A percentile compares a stretch with the other conserved stretches of the same genome.
These are phyloP conservation scores for Drosophila lutescens DNA, from an alignment of 2,888 invertebrate species.

Conservation along the genomic window DNA sequence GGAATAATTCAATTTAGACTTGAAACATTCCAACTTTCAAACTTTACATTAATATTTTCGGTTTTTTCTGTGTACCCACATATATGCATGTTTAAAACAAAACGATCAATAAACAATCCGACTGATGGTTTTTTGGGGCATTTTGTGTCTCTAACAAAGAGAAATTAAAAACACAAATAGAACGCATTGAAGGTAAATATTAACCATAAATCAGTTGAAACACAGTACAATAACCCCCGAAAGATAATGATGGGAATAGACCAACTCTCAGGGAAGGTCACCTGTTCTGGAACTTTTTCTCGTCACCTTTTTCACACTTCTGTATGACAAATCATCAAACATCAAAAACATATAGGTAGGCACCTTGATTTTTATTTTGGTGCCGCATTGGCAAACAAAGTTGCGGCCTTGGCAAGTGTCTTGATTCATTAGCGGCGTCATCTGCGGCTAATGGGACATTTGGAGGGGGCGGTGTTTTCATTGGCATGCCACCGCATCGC, in stretches of 20 bases:
- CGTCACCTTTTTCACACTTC: conserved; percentile 4
- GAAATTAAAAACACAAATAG: conserved; percentile 25
- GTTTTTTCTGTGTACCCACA: neutral
- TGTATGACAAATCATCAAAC: conserved; percentile 54
- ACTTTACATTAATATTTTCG: too few relatives aligned
- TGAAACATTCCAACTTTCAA: too few relatives aligned
- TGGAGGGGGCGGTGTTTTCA: conserved; percentile 53
- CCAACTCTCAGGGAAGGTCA: conserved; percentile 16
- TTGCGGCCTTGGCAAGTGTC: conserved; percentile 60
- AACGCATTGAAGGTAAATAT: conserved; percentile 24
- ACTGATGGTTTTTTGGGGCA: conserved; percentile 14
- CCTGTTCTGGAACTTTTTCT: conserved; percentile 16
- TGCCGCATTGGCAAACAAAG: conserved; percentile 62
- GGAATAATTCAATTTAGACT: too few relatives aligned
- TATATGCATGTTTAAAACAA: conserved; percentile 6
- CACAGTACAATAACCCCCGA: conserved; percentile 23
- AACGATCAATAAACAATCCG: conserved; percentile 31
- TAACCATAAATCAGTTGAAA: conserved; percentile 24
- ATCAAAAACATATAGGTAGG: conserved; percentile 33
- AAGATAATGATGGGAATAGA: neutral
- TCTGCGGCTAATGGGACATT: conserved; percentile 22
- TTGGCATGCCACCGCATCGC: conserved; percentile 73
- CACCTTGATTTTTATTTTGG: conserved; percentile 69
- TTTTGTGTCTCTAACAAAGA: conserved; percentile 5
- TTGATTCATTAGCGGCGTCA: conserved; percentile 71